Base-by-base conservation (phyloP, 2,113 vertebrate species). In the Felis chaus region DNA sequence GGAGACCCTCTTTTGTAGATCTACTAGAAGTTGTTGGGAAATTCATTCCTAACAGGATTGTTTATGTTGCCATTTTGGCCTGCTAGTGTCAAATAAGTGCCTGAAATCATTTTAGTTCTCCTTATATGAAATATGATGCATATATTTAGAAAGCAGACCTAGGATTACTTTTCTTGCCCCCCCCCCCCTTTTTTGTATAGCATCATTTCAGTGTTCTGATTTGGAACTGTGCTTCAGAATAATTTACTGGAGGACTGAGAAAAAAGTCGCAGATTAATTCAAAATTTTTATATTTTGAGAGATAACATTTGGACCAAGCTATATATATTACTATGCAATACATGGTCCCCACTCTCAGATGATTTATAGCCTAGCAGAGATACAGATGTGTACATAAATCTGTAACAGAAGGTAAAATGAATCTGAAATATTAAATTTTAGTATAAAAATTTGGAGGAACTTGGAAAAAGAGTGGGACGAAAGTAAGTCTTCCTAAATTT, bases 201-300 rank as follows among this genome's bases (percentile, higher is more conserved):
- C 31, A 94, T 86, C 53, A 63, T 95, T 98, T 95, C 39, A 76
- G 14, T 92, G 21, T 96, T 96, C 61, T 91, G 63, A 92, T 94
- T 96, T 95, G 78, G 31, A 89, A 71, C 55, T 76, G 4, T 91
- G 83, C 41, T 94, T 55, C 78, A 85, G 63, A 95, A 83, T 95
- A 91, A 93, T 53, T 96, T 76, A 81, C 41, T 88, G 66, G 91
- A 94, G 57, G 48, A 50, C 95, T 85, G n/a, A 94, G 89, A 74
- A 84, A 69, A 95, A 93, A 78, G n/a, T 36, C n/a, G 41, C 48
- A 94, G 68, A 87, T 93, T 53, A 91, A 78, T 48, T 95, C 45
- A 50, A 80, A 71, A 66, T 93, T 92, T 73, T 91, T 91, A 33
- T 41, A 87, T 95, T 93, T 83, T 91, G 61, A 91, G 68, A 45